These are phyloP conservation scores for Tiliacea aurago DNA, from an alignment of 2,888 invertebrate species.

Conservation along the genomic window DNA sequence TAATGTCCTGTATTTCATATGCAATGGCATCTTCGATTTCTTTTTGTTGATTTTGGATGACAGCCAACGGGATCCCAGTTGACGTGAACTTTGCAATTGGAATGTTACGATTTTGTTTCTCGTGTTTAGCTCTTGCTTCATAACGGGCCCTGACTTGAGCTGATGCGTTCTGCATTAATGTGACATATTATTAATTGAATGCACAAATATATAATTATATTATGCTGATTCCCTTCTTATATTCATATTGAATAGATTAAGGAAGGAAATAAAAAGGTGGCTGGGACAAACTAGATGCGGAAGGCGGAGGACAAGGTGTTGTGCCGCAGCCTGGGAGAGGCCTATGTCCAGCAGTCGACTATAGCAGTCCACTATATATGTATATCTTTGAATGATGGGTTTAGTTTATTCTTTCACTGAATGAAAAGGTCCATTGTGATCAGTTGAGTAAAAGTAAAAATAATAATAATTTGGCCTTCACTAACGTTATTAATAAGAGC, in stretches of 20 bases:
- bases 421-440: background rate
- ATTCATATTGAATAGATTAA: background rate
- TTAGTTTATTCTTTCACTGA: background rate
- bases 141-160: conserved; percentile 72
- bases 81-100: conserved; percentile 77
- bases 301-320: too few relatives aligned
- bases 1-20: conserved; percentile 77
- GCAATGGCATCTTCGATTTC: conserved; percentile 73
- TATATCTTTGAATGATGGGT: background rate
- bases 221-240: background rate
- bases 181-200: background rate
- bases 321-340: too few relatives aligned
- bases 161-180: conserved; percentile 69
- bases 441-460: too few relatives aligned
- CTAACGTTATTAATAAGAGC: background rate
- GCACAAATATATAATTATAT: background rate
- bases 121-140: conserved; percentile 76
- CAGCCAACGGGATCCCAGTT: conserved; percentile 74
- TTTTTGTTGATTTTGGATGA: conserved; percentile 73
- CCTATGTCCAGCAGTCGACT: too few relatives aligned
- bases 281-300: too few relatives aligned
- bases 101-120: conserved; percentile 70
- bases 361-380: too few relatives aligned
- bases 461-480: background rate
- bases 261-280: background rate